Base-by-base conservation (phyloP, 2,113 vertebrate genomes). In the Addax nasomaculatus region DNA sequence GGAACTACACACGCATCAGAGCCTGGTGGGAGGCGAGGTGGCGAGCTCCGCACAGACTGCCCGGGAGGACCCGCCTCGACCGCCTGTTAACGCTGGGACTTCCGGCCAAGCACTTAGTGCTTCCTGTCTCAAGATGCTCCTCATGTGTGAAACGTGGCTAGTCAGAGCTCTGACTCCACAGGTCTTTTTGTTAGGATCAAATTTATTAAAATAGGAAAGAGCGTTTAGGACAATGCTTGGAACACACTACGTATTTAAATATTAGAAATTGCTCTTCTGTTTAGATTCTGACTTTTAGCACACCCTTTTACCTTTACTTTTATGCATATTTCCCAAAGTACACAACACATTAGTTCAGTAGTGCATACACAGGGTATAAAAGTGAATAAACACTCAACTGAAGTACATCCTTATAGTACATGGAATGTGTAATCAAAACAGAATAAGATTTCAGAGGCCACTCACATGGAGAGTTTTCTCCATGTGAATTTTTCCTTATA, bases 1-100 rank as follows among this genome's bases (percentile, higher is more conserved):
- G 33, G 57, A 55, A n/a, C 16, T 1, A 27, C n/a, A 33, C 57
- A 1, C 13, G 1, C 1, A 0, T 9, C 45, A 3, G 16, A 25
- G 17, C 7, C 3, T 25, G 30, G 2, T 4, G 36, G n/a, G 45
- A 25, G 51, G 7, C 53, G 23, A 30, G 67, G 33, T 4, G 29
- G 17, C 14, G 29, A 23, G 5, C 45, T 15, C 73, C 36, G 11
- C 21, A 2, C 43, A 13, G 29, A 2, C 6, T 23, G 33, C 39
- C 27, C 3, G 6, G 64, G 16, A 13, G 53, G 10, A 2, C 21
- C n/a, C 6, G 1, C 27, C n/a, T n/a, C 29, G 1, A 3, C 23
- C 60, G 8, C 13, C 25, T 8, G 43, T 0, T 15, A 7, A 36
- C 25, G 73, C 45, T 2, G 17, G 0, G 19, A 55, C 62, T 60